Evolutionary conservation across 1,140 invertebrate species (phyloP).

Genomic region (Solenopsis invicta): DNA sequence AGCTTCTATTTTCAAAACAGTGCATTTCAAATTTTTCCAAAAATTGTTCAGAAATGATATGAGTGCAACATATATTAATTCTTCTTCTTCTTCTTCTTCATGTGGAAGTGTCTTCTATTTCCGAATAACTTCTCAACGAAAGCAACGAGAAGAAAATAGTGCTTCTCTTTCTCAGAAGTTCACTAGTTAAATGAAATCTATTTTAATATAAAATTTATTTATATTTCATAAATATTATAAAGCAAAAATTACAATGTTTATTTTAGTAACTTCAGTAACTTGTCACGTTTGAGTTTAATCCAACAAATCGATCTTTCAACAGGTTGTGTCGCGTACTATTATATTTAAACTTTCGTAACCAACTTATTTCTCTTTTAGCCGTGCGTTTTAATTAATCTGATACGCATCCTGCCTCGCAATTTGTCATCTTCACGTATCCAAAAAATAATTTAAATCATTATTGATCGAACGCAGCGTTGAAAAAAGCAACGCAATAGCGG

Average conservation of each 20-base stretch:
- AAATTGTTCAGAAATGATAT: not conserved
- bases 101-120: not conserved
- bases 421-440: conserved; percentile 16
- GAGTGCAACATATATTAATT: not conserved
- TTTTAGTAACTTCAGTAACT: not conserved
- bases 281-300: conserved; percentile 4
- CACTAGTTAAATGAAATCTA: not conserved
- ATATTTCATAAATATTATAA: not conserved
- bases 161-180: not conserved
- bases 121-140: not conserved
- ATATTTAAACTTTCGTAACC: not conserved
- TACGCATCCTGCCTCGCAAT: not conserved
- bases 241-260: not conserved
- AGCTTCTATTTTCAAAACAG: not conserved
- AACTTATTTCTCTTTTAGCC: conserved; percentile 13
- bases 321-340: conserved; percentile 4
- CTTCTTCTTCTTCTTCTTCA: not conserved
- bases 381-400: conserved; percentile 34
- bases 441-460: conserved; percentile 60
- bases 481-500: conserved; percentile 53
- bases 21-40: not conserved
- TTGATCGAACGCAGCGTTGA: conserved; percentile 47
- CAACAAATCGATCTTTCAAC: conserved; percentile 22
- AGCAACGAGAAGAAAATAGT: not conserved
- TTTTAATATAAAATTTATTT: not conserved